Conservation (phyloP, 35 echinoderm and acorn worm genomes). For the Apostichopus parvimensis region DNA sequence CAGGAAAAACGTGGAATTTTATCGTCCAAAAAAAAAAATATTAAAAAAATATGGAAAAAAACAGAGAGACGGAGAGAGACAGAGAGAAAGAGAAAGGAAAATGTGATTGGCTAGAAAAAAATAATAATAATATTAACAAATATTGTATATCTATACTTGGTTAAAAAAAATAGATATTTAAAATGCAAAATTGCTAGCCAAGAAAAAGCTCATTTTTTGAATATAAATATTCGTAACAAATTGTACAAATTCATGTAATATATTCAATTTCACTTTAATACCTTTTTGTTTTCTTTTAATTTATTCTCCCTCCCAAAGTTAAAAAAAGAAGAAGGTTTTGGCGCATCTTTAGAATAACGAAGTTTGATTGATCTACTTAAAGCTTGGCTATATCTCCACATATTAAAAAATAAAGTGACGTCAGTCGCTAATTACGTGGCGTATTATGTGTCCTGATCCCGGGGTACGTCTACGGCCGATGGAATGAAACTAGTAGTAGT, state of each 20-base stretch:
- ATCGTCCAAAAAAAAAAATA: neutral
- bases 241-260: conserved; percentile 63
- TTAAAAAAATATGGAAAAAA: neutral
- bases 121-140: neutral
- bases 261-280: conserved; percentile 51
- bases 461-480: neutral
- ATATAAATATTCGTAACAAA: conserved; percentile 58
- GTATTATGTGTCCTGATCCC: neutral
- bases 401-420: neutral
- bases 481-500: neutral
- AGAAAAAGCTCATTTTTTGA: conserved; percentile 35
- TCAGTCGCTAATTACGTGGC: neutral
- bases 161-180: conserved; percentile 32
- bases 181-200: conserved; percentile 3
- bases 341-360: too few relatives aligned
- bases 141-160: neutral
- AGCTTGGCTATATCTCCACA: too few relatives aligned
- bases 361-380: too few relatives aligned
- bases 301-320: conserved; percentile 14
- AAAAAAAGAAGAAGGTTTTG: too few relatives aligned
- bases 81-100: neutral
- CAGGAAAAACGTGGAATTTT: neutral
- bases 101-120: conserved; percentile 4
- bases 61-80: too few relatives aligned
- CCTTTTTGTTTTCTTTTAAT: conserved; percentile 7